A percentile compares a stretch with the other conserved stretches of the same genome.
Conservation (phyloP, 2,888 invertebrate species). For the Scotopteryx bipunctaria region DNA sequence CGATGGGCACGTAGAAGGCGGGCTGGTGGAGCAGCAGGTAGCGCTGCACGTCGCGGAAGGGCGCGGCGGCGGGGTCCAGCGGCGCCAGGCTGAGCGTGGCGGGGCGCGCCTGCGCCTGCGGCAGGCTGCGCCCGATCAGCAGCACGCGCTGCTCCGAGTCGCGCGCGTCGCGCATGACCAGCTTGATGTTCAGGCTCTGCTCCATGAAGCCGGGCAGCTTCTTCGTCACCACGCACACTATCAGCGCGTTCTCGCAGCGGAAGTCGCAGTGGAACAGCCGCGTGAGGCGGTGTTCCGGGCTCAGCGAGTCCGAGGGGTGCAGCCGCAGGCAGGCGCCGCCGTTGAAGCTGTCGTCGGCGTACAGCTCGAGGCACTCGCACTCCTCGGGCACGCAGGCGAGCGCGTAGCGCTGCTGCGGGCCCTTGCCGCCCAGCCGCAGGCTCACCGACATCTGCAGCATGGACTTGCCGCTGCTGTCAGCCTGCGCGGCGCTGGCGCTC, state of each 20-base stretch:
- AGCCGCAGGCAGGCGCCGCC: conserved; percentile 81
- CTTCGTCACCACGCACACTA: conserved; percentile 71
- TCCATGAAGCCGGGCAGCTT: conserved; percentile 35
- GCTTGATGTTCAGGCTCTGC: conserved; percentile 57
- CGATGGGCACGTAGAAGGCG: conserved; percentile 67
- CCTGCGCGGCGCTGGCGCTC: not conserved
- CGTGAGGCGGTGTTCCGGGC: conserved; percentile 44
- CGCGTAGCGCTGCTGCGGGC: conserved; percentile 39
- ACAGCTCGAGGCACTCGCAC: conserved; percentile 58
- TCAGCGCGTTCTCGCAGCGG: conserved; percentile 44
- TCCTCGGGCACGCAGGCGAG: conserved; percentile 54
- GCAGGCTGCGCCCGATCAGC: conserved; percentile 49
- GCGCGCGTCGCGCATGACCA: conserved; percentile 42
- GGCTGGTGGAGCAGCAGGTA: conserved; percentile 63
- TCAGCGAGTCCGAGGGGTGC: conserved; percentile 55
- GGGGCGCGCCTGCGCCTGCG: conserved; percentile 8
- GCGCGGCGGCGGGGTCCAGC: conserved; percentile 33
- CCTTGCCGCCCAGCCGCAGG: conserved; percentile 43
- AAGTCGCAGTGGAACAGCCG: conserved; percentile 71
- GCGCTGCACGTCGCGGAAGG: conserved; percentile 47
- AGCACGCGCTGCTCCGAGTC: conserved; percentile 37
- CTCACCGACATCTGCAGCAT: conserved; percentile 49
- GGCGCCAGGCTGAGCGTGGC: conserved; percentile 12
- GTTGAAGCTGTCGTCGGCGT: conserved; percentile 70
- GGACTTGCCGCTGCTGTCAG: conserved; percentile 31